phyloP scores from a whole-genome alignment of 1,140 invertebrate species.

The Tetramorium parvispinum region DNA sequence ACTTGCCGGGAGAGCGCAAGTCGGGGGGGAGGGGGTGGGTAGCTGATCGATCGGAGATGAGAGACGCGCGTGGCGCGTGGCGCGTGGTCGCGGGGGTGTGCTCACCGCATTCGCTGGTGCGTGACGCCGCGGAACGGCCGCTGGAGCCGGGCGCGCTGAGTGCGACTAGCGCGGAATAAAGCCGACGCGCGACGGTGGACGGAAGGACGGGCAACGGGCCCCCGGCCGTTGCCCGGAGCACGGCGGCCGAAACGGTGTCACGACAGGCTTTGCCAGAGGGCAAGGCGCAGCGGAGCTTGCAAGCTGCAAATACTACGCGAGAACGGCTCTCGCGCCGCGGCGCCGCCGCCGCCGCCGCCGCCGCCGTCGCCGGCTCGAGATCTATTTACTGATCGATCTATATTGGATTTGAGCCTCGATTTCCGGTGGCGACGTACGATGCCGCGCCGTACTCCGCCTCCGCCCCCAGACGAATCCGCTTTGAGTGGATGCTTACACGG shows the following conservation, averaged over 20 bases:
- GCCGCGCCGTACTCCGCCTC: too few relatives aligned
- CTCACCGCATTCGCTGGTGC: slow-evolving; percentile 58
- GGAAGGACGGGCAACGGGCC: slow-evolving; percentile 50
- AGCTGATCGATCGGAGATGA: neutral
- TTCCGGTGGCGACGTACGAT: slow-evolving; percentile 67
- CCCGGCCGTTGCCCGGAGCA: slow-evolving; percentile 60
- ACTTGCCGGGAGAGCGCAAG: slow-evolving; percentile 40
- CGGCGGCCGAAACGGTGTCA: slow-evolving; percentile 82
- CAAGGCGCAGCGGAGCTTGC: slow-evolving; percentile 72
- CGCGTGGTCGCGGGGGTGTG: neutral
- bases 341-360: too few relatives aligned
- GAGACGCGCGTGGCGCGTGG: slow-evolving; percentile 4
- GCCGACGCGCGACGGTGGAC: neutral
- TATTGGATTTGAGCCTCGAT: slow-evolving; percentile 83
- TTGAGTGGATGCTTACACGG: neutral
- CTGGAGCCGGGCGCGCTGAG: slow-evolving; percentile 3
- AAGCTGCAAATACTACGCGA: slow-evolving; percentile 80
- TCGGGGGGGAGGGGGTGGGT: slow-evolving; percentile 1
- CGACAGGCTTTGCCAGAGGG: slow-evolving; percentile 84
- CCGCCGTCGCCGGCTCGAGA: slow-evolving; percentile 76
- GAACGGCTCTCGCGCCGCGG: slow-evolving; percentile 40
- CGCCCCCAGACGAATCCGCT: neutral
- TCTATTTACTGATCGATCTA: slow-evolving; percentile 86
- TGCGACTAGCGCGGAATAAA: slow-evolving; percentile 49
- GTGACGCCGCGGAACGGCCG: slow-evolving; percentile 4